Evolutionary conservation across 2,888 invertebrate genomes (phyloP).

Genomic region (Drosophila melanosoma): DNA sequence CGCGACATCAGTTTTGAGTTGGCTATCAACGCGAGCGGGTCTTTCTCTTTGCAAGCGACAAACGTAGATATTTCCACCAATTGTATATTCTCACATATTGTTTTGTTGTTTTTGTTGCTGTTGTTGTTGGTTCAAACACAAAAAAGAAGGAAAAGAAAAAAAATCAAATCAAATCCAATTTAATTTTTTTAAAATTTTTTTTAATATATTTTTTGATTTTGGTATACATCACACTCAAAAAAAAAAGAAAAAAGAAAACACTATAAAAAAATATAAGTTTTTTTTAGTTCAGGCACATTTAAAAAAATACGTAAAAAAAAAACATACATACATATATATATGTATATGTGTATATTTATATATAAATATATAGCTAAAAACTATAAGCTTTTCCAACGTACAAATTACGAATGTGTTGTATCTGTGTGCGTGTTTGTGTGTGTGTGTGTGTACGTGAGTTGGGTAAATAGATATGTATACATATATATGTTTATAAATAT

Average conservation of each 20-base stretch:
- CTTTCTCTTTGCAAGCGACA: conserved; percentile 85
- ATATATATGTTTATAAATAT: conserved; percentile 15
- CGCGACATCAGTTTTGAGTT: conserved; percentile 86
- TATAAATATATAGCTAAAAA: conserved; percentile 36
- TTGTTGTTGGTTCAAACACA: conserved; percentile 59
- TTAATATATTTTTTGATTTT: conserved; percentile 47
- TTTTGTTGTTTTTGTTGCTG: conserved; percentile 72
- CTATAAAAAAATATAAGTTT: conserved; percentile 20
- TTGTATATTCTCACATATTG: conserved; percentile 68
- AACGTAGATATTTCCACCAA: conserved; percentile 83
- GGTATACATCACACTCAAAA: conserved; percentile 29
- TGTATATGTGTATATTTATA: conserved; percentile 24
- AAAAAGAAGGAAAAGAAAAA: conserved; percentile 23
- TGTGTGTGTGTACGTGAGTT: conserved; percentile 45
- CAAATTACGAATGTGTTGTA: conserved; percentile 52
- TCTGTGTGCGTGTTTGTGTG: conserved; percentile 48
- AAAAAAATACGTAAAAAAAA: conserved; percentile 31
- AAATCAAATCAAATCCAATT: conserved; percentile 15
- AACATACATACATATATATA: conserved; percentile 33
- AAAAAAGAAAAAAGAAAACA: conserved; percentile 22
- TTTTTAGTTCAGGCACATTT: conserved; percentile 56
- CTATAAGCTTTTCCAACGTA: conserved; percentile 58
- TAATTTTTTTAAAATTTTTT: conserved; percentile 63
- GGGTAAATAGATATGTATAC: conserved; percentile 31
- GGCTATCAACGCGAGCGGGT: conserved; percentile 86